These are phyloP conservation scores for Zaprionus africanus DNA, from an alignment of 1,140 invertebrate species.

Conservation along the genomic window DNA sequence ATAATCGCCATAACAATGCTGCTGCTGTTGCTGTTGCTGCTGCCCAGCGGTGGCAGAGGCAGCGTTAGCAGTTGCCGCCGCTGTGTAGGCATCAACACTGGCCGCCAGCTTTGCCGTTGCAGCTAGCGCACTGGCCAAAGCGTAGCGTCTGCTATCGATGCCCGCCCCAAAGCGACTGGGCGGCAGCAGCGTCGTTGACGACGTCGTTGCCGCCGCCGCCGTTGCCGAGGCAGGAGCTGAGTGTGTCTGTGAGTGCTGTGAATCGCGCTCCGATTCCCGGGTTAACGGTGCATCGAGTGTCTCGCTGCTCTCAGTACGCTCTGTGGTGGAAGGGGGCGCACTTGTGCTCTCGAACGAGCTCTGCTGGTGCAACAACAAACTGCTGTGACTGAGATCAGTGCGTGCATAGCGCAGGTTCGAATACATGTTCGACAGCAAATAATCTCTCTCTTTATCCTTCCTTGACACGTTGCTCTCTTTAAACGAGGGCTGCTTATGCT, in stretches of 20 bases:
- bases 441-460: conserved; percentile 30
- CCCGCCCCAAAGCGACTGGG: conserved; percentile 28
- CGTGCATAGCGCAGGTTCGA: conserved; percentile 71
- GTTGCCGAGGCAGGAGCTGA: neutral
- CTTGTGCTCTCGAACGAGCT: conserved; percentile 68
- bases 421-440: conserved; percentile 56
- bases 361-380: conserved; percentile 72
- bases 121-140: conserved; percentile 71
- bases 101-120: conserved; percentile 71
- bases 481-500: conserved; percentile 16
- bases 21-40: conserved; percentile 15
- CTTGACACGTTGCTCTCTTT: conserved; percentile 2
- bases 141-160: conserved; percentile 43
- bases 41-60: conserved; percentile 6
- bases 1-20: conserved; percentile 48
- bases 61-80: conserved; percentile 61
- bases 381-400: conserved; percentile 79
- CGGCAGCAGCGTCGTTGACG: neutral
- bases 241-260: neutral
- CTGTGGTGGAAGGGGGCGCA: conserved; percentile 55
- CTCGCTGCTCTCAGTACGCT: conserved; percentile 75
- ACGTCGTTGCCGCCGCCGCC: conserved; percentile 14
- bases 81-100: conserved; percentile 73
- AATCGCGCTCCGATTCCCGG: conserved; percentile 19
- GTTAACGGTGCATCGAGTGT: conserved; percentile 55